A percentile compares a stretch with the other conserved stretches of the same genome.
These are phyloP conservation scores for Nycticorax nycticorax DNA, from an alignment of 2,113 vertebrate species.

Conservation along the genomic window DNA sequence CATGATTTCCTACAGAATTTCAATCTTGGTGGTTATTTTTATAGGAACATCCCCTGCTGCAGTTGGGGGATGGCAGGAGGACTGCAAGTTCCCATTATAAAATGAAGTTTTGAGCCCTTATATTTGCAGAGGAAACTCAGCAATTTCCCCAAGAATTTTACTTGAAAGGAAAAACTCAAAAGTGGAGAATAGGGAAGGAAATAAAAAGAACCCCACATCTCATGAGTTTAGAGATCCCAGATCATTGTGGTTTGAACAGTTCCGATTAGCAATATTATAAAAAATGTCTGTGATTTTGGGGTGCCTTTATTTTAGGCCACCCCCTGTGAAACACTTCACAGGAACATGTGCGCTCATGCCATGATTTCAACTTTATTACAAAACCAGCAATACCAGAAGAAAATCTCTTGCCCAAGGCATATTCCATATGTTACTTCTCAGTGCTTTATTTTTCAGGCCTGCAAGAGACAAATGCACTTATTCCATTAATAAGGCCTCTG, in stretches of 20 bases:
- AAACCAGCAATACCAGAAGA: constrained; percentile 30
- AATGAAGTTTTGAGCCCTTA: background rate
- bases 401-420: constrained; percentile 36
- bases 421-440: constrained; percentile 52
- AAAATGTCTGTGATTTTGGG: background rate
- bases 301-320: constrained; percentile 1
- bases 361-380: constrained; percentile 3
- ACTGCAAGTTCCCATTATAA: background rate
- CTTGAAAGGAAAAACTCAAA: background rate
- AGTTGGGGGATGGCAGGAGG: background rate
- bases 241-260: background rate
- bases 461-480: constrained; percentile 51
- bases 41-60: background rate
- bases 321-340: background rate
- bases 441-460: constrained; percentile 57
- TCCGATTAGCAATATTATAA: background rate
- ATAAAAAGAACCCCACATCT: background rate
- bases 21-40: background rate
- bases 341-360: background rate
- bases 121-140: background rate
- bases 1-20: background rate
- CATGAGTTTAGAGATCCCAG: background rate
- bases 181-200: background rate
- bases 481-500: constrained; percentile 40
- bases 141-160: background rate